Conservation (phyloP, 1,140 invertebrate species). For the Rhynchophorus ferrugineus region DNA sequence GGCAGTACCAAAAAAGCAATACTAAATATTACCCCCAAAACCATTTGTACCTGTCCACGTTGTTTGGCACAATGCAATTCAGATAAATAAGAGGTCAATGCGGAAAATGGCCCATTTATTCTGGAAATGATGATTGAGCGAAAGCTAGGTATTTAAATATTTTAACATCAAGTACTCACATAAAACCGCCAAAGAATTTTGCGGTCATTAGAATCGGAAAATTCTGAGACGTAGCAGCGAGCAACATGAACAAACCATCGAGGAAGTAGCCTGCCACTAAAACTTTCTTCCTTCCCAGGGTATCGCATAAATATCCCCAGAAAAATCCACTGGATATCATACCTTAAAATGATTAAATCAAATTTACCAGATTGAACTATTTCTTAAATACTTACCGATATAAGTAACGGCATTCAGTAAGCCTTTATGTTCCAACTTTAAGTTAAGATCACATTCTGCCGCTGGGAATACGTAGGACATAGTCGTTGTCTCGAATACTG, state of each 20-base stretch:
- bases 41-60: conserved; percentile 54
- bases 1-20: conserved; percentile 27
- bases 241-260: conserved; percentile 61
- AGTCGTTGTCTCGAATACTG: conserved; percentile 46
- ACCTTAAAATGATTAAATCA: too few relatives aligned
- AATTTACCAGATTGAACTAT: too few relatives aligned
- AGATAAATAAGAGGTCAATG: conserved; percentile 60
- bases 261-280: conserved; percentile 62
- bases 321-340: conserved; percentile 56
- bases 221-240: conserved; percentile 64
- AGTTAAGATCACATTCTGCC: conserved; percentile 49
- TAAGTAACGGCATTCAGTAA: conserved; percentile 55
- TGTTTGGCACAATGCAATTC: conserved; percentile 58
- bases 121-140: conserved; percentile 40
- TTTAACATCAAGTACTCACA: conserved; percentile 17
- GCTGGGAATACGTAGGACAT: conserved; percentile 52
- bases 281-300: conserved; percentile 61
- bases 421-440: conserved; percentile 48
- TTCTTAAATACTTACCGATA: conserved; percentile 46
- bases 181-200: conserved; percentile 58
- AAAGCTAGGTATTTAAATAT: background rate
- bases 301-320: conserved; percentile 77
- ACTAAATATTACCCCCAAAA: conserved; percentile 54
- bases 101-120: conserved; percentile 64
- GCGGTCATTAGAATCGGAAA: conserved; percentile 62